Percentiles rank a stretch among this genome's conserved stretches.
Evolutionary conservation across 2,113 vertebrate genomes (phyloP).

Genomic region (Turnix velox): DNA sequence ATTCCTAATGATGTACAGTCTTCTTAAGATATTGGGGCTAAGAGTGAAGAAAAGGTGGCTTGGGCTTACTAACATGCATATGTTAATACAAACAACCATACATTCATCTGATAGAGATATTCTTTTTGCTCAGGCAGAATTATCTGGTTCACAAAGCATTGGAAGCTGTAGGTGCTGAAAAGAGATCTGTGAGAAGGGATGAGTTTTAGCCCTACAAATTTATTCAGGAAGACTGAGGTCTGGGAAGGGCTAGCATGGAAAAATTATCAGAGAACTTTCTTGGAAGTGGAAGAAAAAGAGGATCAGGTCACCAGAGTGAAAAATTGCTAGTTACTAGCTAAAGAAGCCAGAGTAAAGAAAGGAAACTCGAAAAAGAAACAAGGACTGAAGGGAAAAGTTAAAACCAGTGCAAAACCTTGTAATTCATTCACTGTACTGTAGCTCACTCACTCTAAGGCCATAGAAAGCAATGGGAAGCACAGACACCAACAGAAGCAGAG

Average conservation of each 20-base stretch:
- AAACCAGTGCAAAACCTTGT: not conserved
- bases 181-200: not conserved
- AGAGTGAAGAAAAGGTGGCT: not conserved
- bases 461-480: not conserved
- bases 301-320: not conserved
- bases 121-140: not conserved
- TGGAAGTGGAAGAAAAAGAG: not conserved
- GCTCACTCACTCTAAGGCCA: not conserved
- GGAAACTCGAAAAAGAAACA: not conserved
- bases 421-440: not conserved
- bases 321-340: not conserved
- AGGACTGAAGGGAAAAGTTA: not conserved
- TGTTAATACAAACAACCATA: not conserved
- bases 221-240: not conserved
- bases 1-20: not conserved
- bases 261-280: not conserved
- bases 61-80: not conserved
- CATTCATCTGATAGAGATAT: not conserved
- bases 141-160: not conserved
- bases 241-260: not conserved
- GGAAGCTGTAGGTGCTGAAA: not conserved
- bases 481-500: not conserved
- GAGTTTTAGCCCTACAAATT: not conserved
- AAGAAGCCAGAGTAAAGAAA: not conserved
- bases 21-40: not conserved